Base-by-base conservation (phyloP, 1,140 invertebrate genomes). In the Antheraea mylitta region DNA sequence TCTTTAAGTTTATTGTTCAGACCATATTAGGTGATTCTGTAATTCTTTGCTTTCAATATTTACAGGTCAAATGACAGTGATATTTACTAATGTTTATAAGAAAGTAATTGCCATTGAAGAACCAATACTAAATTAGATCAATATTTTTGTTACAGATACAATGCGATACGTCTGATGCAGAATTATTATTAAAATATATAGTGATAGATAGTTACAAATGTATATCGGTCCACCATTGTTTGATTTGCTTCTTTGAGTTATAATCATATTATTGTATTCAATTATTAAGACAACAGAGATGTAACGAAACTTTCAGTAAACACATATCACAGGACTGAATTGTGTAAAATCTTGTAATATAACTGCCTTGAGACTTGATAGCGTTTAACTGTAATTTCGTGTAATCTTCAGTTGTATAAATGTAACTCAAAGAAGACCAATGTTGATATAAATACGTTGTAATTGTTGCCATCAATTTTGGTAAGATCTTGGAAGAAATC, bases 111-210 rank as follows among this genome's bases (percentile, higher is more conserved):
- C 3, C 19, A 11, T 19, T 53, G n/a, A 22, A 10, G 64, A 19
- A 65, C 16, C n/a, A 30, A 59, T 66, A 36, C 18, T 66, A 66
- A 58, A 58, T 59, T 59, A 36, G 48, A 59, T 58, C 16, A 66
- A 58, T 38, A 58, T 70, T 53, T 70, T 87, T 86, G 86, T 88
- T 88, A n/a, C 86, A 90, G 87, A 86, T 88, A 70, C 70, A 71
- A 74, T 79, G 67, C 66, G 75, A 68, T 78, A 64, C 76, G 58
- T 80, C 82, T 42, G 72, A 76, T 71, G 82, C 81, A 73, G 78
- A 77, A 65, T 61, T 45, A 38, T 16, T 63, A 48, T 58, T 67
- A 16, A 60, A 59, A 64, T 67, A 60, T 16, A 53, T 64, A 68
- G 68, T 70, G 19, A 68, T 62, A 38, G 22, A 60, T 71, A 30